Base-by-base conservation (phyloP, 1,140 invertebrate genomes). In the Stegodyphus mimosarum region DNA sequence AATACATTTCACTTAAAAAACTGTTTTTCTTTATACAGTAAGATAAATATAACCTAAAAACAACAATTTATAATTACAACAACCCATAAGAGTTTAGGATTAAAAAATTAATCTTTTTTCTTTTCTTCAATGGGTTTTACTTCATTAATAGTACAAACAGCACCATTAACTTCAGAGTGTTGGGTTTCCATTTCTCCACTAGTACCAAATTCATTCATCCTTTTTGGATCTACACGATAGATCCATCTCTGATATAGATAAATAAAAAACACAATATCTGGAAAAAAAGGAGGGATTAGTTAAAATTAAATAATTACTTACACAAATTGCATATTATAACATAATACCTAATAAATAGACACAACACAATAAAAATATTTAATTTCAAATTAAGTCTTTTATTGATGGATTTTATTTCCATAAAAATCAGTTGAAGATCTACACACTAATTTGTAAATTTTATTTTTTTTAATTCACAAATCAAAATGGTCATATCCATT, bases 171-270 rank as follows among this genome's bases (percentile, higher is more conserved):
- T 60, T 76, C 81, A 17, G 73, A 84, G 17, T 11, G 81, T 13
- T 75, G 73, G 49, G 63, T 84, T 50, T 88, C 83, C n/a, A 74
- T 88, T 87, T 93, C 93, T 73, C 91, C 91, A 81, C 91, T 92
- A 72, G 90, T 97, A 51, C 98, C 98, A 92, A 98, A 99, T 90
- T 99, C 98, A 91, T 99, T 99, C 5, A 98, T 93, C 88, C 98
- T 93, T 52, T 94, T 95, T 33, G 94, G 95, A 92, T 99, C 98
- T 49, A 96, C 97, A 88, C 96, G 96, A 91, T 99, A 99, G 87
- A 99, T 99, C 94, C 96, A 99, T 79, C 96, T 94, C 92, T 99
- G 98, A 90, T 99, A 99, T 70, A 99, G 92, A 92, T 97, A 99
- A 89, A 99, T 97, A 89, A 99, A 96, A 93, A 99, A 99, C 51